Evolutionary conservation across 2,888 invertebrate genomes (phyloP).

Genomic region (Calephelis perditalis): DNA sequence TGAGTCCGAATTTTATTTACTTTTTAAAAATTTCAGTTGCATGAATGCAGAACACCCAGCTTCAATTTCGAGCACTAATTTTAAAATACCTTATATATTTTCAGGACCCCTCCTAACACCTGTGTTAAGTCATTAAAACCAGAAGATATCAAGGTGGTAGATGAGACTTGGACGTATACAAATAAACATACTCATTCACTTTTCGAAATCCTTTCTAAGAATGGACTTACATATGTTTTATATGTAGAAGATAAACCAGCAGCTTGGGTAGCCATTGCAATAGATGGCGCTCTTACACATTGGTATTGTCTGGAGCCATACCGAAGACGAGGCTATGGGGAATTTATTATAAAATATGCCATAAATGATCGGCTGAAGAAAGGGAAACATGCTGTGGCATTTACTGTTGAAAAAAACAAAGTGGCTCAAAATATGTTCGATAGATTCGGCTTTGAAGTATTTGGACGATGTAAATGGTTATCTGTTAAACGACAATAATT

Average conservation of each 20-base stretch:
- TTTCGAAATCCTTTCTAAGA: slow-evolving; percentile 31
- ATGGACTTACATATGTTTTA: slow-evolving; percentile 33
- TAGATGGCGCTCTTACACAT: slow-evolving; percentile 43
- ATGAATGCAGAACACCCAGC: too few relatives aligned
- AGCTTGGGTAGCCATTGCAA: slow-evolving; percentile 44
- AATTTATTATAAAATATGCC: slow-evolving; percentile 40
- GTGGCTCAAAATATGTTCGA: slow-evolving; percentile 32
- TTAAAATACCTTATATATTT: neutral
- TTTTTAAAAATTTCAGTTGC: too few relatives aligned
- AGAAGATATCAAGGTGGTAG: slow-evolving; percentile 31
- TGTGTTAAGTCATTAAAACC: slow-evolving; percentile 31
- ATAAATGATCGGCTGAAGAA: slow-evolving; percentile 32
- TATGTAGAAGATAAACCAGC: slow-evolving; percentile 34
- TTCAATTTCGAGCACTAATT: too few relatives aligned
- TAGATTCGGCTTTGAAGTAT: slow-evolving; percentile 33
- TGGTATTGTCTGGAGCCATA: slow-evolving; percentile 44
- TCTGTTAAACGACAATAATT: slow-evolving; percentile 12
- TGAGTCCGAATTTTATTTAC: too few relatives aligned
- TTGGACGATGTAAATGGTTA: slow-evolving; percentile 32
- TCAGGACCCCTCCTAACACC: slow-evolving; percentile 33
- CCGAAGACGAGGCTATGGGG: slow-evolving; percentile 47
- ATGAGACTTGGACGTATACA: slow-evolving; percentile 34
- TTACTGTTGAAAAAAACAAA: slow-evolving; percentile 32
- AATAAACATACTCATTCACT: slow-evolving; percentile 25
- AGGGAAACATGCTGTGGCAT: slow-evolving; percentile 32